Evolutionary conservation across 2,888 invertebrate genomes (phyloP).

Genomic region (Furcula furcula): DNA sequence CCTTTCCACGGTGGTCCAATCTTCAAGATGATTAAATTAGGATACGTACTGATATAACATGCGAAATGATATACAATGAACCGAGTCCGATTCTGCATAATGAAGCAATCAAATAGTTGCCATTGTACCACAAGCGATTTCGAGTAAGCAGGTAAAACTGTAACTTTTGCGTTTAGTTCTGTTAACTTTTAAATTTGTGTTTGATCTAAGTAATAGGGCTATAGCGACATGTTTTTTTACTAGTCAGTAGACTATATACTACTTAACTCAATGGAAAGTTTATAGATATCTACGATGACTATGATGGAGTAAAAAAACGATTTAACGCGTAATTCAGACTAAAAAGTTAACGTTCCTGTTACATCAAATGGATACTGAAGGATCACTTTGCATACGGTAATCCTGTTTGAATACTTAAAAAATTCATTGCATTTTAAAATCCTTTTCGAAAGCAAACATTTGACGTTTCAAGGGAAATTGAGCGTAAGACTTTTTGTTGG

Average conservation of each 20-base stretch:
- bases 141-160: conserved; percentile 32
- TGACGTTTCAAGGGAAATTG: conserved; percentile 75
- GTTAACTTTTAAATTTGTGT: neutral
- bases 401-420: conserved; percentile 62
- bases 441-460: conserved; percentile 74
- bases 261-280: too few species aligned
- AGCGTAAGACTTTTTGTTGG: conserved; percentile 64
- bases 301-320: conserved; percentile 3
- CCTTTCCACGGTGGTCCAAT: conserved; percentile 76
- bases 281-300: too few species aligned
- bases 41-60: conserved; percentile 75
- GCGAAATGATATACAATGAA: conserved; percentile 79
- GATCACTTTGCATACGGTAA: conserved; percentile 71
- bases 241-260: too few species aligned
- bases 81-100: conserved; percentile 70
- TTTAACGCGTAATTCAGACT: conserved; percentile 16
- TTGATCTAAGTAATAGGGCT: too few species aligned
- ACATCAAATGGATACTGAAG: conserved; percentile 31
- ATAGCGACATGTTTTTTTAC: too few species aligned
- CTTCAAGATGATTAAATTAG: conserved; percentile 80
- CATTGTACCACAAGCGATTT: conserved; percentile 56
- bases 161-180: conserved; percentile 35
- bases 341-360: conserved; percentile 39
- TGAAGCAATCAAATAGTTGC: conserved; percentile 78
- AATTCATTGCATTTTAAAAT: conserved; percentile 80